Conservation (phyloP, 2,113 vertebrate genomes). For the Sinocyclocheilus rhinocerous region DNA sequence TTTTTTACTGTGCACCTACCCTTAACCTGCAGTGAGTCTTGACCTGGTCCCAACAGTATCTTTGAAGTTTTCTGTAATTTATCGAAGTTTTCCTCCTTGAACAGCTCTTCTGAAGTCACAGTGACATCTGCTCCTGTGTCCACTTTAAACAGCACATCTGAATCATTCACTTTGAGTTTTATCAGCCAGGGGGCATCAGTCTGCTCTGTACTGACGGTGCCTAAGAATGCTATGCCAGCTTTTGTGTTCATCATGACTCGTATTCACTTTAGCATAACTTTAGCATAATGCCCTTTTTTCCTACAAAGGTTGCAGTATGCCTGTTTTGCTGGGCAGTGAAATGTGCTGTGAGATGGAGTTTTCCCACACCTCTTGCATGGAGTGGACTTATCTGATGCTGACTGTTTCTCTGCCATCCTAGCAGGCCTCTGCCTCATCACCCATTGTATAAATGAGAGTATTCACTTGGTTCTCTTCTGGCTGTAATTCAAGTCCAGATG, state of each 20-base stretch:
- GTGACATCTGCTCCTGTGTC: background rate
- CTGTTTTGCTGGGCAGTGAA: slow-evolving; percentile 12
- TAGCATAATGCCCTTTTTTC: slow-evolving; percentile 24
- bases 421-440: background rate
- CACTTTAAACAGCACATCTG: background rate
- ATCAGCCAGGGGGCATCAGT: background rate
- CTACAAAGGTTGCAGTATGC: slow-evolving; percentile 11
- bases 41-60: too few species aligned
- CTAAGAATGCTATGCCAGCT: background rate
- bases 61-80: too few species aligned
- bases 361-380: too few species aligned
- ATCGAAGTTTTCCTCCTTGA: too few species aligned
- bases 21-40: too few species aligned
- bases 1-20: background rate
- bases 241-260: background rate
- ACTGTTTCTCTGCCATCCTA: too few species aligned
- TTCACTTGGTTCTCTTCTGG: slow-evolving; percentile 25
- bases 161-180: background rate
- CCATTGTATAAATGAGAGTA: slow-evolving; percentile 23
- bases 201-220: background rate
- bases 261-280: slow-evolving; percentile 1
- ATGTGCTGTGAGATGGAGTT: background rate
- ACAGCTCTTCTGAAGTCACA: background rate
- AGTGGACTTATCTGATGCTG: too few species aligned
- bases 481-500: slow-evolving; percentile 24